Evolutionary conservation across 2,888 invertebrate species (phyloP).

Genomic region (Cyaniris semiargus): DNA sequence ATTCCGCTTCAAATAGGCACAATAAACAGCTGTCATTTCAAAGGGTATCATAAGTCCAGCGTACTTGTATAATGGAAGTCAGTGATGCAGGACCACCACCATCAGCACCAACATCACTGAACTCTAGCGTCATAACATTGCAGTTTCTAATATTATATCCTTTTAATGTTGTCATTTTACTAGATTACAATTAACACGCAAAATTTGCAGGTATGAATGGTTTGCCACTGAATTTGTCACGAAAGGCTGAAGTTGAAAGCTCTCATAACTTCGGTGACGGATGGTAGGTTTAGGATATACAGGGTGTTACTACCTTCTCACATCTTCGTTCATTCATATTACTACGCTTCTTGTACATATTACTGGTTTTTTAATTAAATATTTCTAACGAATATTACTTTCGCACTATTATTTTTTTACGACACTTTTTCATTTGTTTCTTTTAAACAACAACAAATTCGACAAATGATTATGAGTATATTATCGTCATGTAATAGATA

Average conservation of each 20-base stretch:
- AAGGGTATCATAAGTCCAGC: no score
- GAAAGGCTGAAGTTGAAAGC: slow-evolving; percentile 35
- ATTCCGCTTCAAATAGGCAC: no score
- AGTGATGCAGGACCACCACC: no score
- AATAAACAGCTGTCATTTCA: no score
- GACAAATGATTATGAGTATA: background rate
- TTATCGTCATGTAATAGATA: background rate
- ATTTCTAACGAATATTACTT: no score
- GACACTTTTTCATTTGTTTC: background rate
- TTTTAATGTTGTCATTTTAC: background rate
- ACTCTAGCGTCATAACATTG: no score
- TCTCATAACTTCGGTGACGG: background rate
- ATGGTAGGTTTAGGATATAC: slow-evolving; percentile 46
- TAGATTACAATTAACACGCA: slow-evolving; percentile 20
- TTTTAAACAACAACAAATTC: background rate
- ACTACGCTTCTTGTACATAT: background rate
- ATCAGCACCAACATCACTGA: no score
- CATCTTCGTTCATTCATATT: slow-evolving; percentile 34
- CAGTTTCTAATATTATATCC: background rate
- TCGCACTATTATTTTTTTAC: background rate
- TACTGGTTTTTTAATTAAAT: background rate
- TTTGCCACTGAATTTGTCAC: background rate
- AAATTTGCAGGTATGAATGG: slow-evolving; percentile 16
- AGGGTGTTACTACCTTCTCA: slow-evolving; percentile 69
- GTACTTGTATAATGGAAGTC: no score